A percentile compares a stretch with the other conserved stretches of the same genome.
Evolutionary conservation across 2,888 invertebrate genomes (phyloP).

Genomic region (Chamaedrilus cognettii): DNA sequence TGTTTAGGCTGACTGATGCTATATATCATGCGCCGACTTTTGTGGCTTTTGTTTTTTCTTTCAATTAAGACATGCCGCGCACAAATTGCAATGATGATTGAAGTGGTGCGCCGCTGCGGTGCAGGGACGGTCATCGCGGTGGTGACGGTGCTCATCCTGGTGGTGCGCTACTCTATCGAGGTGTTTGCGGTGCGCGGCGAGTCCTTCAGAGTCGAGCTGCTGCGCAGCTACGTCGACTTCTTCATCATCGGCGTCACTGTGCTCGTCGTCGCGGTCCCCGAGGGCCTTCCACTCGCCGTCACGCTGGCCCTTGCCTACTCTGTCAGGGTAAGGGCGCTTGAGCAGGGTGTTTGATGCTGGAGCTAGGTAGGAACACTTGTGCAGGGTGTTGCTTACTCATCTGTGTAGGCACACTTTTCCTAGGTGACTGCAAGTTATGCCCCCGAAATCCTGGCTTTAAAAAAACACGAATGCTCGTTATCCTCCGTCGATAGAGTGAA

Average conservation of each 20-base stretch:
- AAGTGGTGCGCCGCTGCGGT: not conserved
- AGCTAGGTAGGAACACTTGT: not conserved
- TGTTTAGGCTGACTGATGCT: too few relatives aligned
- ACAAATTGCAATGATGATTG: not conserved
- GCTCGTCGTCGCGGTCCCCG: conserved; percentile 98
- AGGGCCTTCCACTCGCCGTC: conserved; percentile 97
- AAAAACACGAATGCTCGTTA: too few relatives aligned
- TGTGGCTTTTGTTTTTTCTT: too few relatives aligned
- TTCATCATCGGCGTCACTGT: conserved; percentile 99
- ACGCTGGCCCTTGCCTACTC: conserved; percentile 98
- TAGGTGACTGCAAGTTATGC: too few relatives aligned
- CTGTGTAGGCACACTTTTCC: too few relatives aligned
- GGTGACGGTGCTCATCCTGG: conserved; percentile 93
- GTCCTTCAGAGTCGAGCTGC: conserved; percentile 64
- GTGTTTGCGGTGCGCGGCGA: conserved; percentile 78
- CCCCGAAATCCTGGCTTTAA: too few relatives aligned
- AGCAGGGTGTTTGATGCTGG: conserved; percentile 29
- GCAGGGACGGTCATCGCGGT: conserved; percentile 90
- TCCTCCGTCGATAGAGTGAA: too few relatives aligned
- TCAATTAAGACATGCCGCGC: too few relatives aligned
- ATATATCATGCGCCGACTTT: not conserved
- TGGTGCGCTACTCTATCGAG: conserved; percentile 90
- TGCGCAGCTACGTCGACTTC: conserved; percentile 92
- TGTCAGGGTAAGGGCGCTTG: conserved; percentile 99
- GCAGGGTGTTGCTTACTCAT: conserved; percentile 2